phyloP scores from a whole-genome alignment of 2,888 invertebrate genomes.

The Noctua fimbriata region DNA sequence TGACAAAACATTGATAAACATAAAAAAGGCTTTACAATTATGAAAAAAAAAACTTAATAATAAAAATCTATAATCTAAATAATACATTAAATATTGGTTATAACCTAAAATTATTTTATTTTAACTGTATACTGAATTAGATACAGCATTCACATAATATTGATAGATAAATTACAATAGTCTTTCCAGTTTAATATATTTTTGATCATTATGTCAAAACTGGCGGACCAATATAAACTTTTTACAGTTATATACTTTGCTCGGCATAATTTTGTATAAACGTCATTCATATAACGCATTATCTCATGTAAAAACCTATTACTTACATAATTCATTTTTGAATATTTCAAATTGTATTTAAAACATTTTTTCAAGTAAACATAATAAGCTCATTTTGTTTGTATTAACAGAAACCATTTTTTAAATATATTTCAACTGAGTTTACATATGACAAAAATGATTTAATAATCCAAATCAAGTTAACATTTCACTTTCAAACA shows the following conservation, averaged over 20 bases:
- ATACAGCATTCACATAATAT: conserved; percentile 50
- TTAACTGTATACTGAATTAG: conserved; percentile 35
- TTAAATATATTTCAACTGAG: conserved; percentile 7
- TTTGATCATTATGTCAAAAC: conserved; percentile 57
- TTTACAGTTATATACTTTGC: conserved; percentile 20
- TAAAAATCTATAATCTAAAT: conserved; percentile 67
- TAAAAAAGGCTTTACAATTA: conserved; percentile 63
- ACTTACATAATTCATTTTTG: conserved; percentile 43
- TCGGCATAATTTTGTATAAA: conserved; percentile 47
- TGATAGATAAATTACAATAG: conserved; percentile 61
- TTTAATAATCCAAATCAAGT: conserved; percentile 12
- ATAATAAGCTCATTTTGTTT: conserved; percentile 64
- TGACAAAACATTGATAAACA: conserved; percentile 60
- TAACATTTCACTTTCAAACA: conserved; percentile 18
- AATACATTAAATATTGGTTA: conserved; percentile 69
- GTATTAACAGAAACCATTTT: conserved; percentile 28
- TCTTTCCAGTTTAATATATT: conserved; percentile 55
- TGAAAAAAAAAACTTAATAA: conserved; percentile 63
- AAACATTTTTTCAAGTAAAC: conserved; percentile 57
- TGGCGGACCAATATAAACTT: conserved; percentile 34
- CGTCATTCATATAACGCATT: conserved; percentile 12
- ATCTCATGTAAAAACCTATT: conserved; percentile 28
- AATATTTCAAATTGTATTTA: conserved; percentile 54
- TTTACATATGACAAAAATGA: conserved; percentile 10
- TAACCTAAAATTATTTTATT: conserved; percentile 62